A percentile compares a stretch with the other conserved stretches of the same genome.
Evolutionary conservation across 2,797 vertebrate species (phyloP).

Genomic region (Novumbra hubbsi): DNA sequence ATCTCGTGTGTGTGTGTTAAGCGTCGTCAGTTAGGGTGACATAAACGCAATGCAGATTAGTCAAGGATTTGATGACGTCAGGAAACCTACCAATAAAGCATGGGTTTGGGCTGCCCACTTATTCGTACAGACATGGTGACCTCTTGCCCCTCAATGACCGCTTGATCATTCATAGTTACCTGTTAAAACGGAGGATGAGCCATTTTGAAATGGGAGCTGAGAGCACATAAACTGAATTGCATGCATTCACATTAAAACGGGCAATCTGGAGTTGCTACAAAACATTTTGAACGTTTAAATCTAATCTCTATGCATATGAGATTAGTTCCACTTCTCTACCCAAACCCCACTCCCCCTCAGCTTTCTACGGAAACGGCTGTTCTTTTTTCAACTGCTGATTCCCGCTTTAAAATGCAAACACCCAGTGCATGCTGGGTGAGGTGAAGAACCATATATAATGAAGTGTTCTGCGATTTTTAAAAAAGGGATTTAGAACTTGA

Average conservation of each 20-base stretch:
- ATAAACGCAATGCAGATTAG: constrained; percentile 3
- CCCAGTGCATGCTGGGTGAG: not conserved
- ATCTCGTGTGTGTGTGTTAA: not conserved
- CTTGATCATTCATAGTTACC: constrained; percentile 85
- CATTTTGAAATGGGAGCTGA: not conserved
- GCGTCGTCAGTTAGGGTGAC: not conserved
- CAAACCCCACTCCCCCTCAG: too few relatives aligned
- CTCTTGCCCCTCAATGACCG: constrained; percentile 89
- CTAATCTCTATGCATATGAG: too few relatives aligned
- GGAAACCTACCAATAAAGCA: constrained; percentile 91
- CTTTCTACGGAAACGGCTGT: too few relatives aligned
- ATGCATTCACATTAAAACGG: not conserved
- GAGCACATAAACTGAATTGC: not conserved
- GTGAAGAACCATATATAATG: not conserved
- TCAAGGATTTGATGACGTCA: constrained; percentile 4
- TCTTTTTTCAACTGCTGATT: too few relatives aligned
- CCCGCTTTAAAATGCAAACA: not conserved
- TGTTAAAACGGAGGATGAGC: constrained; percentile 46
- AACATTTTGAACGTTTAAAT: too few relatives aligned
- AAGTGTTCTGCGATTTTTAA: not conserved
- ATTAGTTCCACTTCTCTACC: too few relatives aligned
- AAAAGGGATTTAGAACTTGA: not conserved
- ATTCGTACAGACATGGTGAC: constrained; percentile 87
- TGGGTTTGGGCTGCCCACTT: constrained; percentile 92
- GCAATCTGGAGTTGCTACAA: too few relatives aligned